Evolutionary conservation across 2,797 vertebrate species (phyloP), one percentile per base, ranked within the genome.

Genomic region (Sebastes vulpes): DNA sequence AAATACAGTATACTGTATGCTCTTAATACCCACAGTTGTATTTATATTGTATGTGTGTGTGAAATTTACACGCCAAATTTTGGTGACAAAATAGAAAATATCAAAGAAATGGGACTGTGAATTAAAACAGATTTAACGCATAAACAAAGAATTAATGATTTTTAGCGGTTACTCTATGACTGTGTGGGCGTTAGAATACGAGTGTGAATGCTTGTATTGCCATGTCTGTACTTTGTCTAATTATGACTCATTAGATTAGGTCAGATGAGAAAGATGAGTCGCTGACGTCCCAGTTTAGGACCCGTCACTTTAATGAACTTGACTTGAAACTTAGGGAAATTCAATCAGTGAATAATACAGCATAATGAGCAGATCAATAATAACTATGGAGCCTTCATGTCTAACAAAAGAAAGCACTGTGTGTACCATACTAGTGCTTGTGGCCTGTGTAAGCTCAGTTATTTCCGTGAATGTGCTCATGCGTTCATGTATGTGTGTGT

Each of bases 291-390:
- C 77, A 86, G 75, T 92, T 90, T 88, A 88, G 77, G 61, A 74
- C 78, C 79, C 85, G 82, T 89, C 89, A 94, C 81, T 91, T 91
- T 90, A 92, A 86, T 93, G 79, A 91, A 93, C 90, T 94, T 94
- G 88, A 91, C 87, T 92, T 86, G 88, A 94, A 94, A 95, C 79
- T 92, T 93, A 87, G 85, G 86, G 81, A 92, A 93, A 93, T 94
- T 93, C 86, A 89, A 76, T 91, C 89, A 84, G 82, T 91, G 85
- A 81, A 81, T 92, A 92, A 94, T 93, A 89, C 70, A 82, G 74
- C 78, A 88, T 93, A 94, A 95, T 94, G 75, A 92, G 76, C 69
- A 75, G 91, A 94, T 96, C 92, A 95, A 92, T 95, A 94, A 86
- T 92, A 89, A 95, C 94, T 92, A 92, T 88, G 86, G 84, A 76